A percentile compares a stretch with the other conserved stretches of the same genome.
phyloP scores from a whole-genome alignment of 2,797 vertebrate genomes.

The Pelochelys cantorii region DNA sequence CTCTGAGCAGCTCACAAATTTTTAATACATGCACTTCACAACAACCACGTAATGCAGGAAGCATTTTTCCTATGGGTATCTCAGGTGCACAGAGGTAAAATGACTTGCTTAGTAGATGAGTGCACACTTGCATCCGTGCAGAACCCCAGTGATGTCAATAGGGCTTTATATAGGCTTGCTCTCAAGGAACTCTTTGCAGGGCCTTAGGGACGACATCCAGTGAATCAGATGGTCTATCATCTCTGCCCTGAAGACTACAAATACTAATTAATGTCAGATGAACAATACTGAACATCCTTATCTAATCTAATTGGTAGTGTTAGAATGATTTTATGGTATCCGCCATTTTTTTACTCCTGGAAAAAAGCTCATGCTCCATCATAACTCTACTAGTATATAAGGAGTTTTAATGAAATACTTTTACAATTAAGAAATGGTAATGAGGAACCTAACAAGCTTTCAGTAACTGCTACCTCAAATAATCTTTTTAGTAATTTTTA shows the following conservation, averaged over 20 bases:
- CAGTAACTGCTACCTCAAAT: not conserved
- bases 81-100: not conserved
- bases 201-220: not conserved
- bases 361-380: not conserved
- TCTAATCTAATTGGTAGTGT: not conserved
- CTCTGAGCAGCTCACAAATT: not conserved
- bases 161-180: not conserved
- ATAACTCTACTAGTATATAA: not conserved
- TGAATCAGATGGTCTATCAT: not conserved
- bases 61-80: not conserved
- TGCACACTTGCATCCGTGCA: not conserved
- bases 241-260: not conserved
- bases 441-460: not conserved
- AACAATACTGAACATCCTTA: not conserved
- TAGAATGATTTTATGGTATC: not conserved
- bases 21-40: not conserved
- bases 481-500: not conserved
- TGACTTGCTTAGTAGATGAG: not conserved
- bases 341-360: not conserved
- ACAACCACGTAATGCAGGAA: not conserved
- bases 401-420: not conserved
- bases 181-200: not conserved
- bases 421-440: constrained; percentile 2
- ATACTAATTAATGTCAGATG: not conserved
- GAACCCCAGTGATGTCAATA: not conserved